Evolutionary conservation across 2,888 invertebrate species (phyloP).

Genomic region (Latheticus oryzae): DNA sequence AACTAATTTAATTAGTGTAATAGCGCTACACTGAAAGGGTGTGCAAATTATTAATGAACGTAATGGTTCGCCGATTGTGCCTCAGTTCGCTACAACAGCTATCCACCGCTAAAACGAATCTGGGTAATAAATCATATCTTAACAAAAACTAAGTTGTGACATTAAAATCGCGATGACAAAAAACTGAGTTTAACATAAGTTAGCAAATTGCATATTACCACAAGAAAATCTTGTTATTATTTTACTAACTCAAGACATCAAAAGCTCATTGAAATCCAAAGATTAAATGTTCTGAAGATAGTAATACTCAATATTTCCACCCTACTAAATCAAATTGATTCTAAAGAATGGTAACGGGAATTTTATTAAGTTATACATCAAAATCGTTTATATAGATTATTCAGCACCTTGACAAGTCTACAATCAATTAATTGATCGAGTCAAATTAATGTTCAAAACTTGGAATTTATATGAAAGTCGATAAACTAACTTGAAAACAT

Average conservation of each 20-base stretch:
- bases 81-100: constrained; percentile 31
- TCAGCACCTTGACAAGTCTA: constrained; percentile 2
- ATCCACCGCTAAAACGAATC: constrained; percentile 25
- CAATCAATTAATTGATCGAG: constrained; percentile 2
- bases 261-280: too few species aligned
- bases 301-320: too few species aligned
- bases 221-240: too few species aligned
- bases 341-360: too few species aligned
- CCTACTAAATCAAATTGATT: too few species aligned
- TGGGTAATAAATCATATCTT: constrained; percentile 30
- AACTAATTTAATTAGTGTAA: constrained; percentile 59
- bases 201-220: constrained; percentile 18
- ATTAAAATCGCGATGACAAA: constrained; percentile 11
- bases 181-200: constrained; percentile 26
- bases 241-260: too few species aligned
- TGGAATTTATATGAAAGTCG: constrained; percentile 27
- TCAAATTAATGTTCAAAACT: constrained; percentile 5
- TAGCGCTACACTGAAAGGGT: constrained; percentile 57
- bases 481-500: constrained; percentile 31
- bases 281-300: too few species aligned
- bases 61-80: constrained; percentile 55
- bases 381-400: constrained; percentile 8
- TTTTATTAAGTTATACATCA: background rate
- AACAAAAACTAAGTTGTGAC: constrained; percentile 24
- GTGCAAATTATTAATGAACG: constrained; percentile 58